Evolutionary conservation across 2,888 invertebrate genomes (phyloP), one percentile per base, ranked within the genome.

Genomic region (Drosophila diplacantha): DNA sequence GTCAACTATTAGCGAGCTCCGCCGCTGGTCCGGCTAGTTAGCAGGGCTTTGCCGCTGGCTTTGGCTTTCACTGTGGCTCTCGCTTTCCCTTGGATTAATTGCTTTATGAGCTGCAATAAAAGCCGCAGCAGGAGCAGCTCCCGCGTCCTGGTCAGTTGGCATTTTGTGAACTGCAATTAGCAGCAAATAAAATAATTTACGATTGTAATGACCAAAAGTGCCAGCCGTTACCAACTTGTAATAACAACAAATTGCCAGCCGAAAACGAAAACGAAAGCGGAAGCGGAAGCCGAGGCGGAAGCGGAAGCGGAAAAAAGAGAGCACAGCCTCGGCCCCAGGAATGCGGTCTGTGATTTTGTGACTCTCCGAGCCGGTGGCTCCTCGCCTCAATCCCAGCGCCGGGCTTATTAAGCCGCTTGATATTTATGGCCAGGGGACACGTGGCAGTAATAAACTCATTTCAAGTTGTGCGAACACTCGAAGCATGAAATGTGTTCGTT

Each of bases 111-210:
- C 74, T 79, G 73, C 81, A 79, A 79, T 82, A 80, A 82, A 73
- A 67, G 83, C 77, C 80, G 39, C 16, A 38, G 52, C n/a, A 34
- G 51, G 18, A 26, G n/a, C 18, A 12, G 12, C 12, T 11, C 4
- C 35, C n/a, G 9, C 22, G 34, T 35, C n/a, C 37, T 34, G 51
- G 44, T 38, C 52, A 46, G 71, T 60, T 74, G 74, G 64, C 72
- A 64, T 81, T 78, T 68, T 69, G 74, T 75, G 76, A 72, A 81
- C 83, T 81, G 73, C 83, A 80, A 80, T 80, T 80, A 83, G 80
- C 83, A 80, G 80, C 79, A 83, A 80, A 83, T 80, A 83, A 80
- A 80, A 80, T 83, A 81, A 83, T 80, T 83, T 80, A 81, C 83
- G 83, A 83, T 81, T 78, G 76, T 71, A 72, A 75, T 79, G 69